Percentiles rank a stretch among this genome's conserved stretches.
Evolutionary conservation across 2,888 invertebrate species (phyloP).

Genomic region (Lithophane semibrunnea): DNA sequence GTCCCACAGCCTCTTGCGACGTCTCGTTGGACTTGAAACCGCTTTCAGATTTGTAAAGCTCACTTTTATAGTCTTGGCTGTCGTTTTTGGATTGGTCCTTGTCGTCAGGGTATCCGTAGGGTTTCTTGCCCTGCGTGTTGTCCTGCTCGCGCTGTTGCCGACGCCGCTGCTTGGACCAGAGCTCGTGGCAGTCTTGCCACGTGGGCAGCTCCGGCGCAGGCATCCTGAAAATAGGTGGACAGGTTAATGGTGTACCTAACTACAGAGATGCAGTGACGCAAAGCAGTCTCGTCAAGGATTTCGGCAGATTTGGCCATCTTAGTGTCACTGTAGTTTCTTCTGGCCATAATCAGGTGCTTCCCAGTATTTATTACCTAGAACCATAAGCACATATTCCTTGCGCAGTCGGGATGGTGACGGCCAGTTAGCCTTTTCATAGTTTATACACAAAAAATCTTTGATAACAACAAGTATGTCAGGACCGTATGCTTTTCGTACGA

Average conservation of each 20-base stretch:
- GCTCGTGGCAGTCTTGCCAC: slow-evolving; percentile 99
- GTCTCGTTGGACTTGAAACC: slow-evolving; percentile 79
- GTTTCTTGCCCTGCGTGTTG: slow-evolving; percentile 85
- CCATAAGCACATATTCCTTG: background rate
- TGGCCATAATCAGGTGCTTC: background rate
- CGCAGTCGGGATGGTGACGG: background rate
- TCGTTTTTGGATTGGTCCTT: slow-evolving; percentile 56
- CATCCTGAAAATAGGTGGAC: slow-evolving; percentile 91
- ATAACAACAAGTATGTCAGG: background rate
- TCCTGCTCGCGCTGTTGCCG: slow-evolving; percentile 95
- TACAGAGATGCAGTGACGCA: slow-evolving; percentile 15
- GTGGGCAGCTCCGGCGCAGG: slow-evolving; percentile 96
- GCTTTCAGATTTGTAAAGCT: slow-evolving; percentile 77
- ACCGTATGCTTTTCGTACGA: background rate
- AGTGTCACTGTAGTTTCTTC: background rate
- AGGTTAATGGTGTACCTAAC: slow-evolving; percentile 32
- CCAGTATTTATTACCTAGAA: background rate
- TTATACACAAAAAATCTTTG: slow-evolving; percentile 6
- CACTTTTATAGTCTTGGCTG: slow-evolving; percentile 76
- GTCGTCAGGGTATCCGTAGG: slow-evolving; percentile 71
- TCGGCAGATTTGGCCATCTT: background rate
- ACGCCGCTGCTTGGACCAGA: slow-evolving; percentile 99
- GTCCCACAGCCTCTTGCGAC: slow-evolving; percentile 78
- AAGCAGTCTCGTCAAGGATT: slow-evolving; percentile 26
- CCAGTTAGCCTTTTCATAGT: background rate